These are phyloP conservation scores for Ceramica pisi DNA, from an alignment of 2,888 invertebrate species.

Conservation along the genomic window DNA sequence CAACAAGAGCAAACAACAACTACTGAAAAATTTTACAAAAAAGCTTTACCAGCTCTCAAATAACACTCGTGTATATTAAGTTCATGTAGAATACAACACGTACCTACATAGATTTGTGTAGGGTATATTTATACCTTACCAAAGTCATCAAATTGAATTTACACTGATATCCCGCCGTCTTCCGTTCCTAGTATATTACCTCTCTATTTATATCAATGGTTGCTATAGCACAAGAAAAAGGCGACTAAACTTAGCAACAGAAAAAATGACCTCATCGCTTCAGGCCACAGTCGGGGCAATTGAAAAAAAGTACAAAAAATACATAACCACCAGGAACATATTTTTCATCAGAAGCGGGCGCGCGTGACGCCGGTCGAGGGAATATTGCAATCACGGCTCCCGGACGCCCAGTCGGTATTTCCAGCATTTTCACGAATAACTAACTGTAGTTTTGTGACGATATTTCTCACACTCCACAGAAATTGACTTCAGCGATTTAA, in stretches of 20 bases:
- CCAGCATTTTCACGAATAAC: constrained; percentile 69
- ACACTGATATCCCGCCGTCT: constrained; percentile 24
- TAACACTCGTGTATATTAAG: not conserved
- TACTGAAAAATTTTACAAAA: not conserved
- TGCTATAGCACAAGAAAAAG: constrained; percentile 14
- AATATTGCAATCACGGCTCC: constrained; percentile 78
- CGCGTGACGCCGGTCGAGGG: constrained; percentile 71
- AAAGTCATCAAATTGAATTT: constrained; percentile 51
- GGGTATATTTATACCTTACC: constrained; percentile 15
- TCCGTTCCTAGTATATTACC: constrained; percentile 14
- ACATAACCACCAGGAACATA: constrained; percentile 71
- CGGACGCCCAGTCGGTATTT: constrained; percentile 64
- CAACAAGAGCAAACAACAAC: not conserved
- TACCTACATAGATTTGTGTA: constrained; percentile 22
- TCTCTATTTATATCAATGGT: constrained; percentile 3
- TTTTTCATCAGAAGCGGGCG: constrained; percentile 78
- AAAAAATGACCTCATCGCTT: constrained; percentile 70
- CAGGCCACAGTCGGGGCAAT: constrained; percentile 63
- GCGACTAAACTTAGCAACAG: constrained; percentile 53
- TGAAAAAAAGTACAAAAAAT: constrained; percentile 63
- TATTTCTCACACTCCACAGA: constrained; percentile 27
- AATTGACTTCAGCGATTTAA: constrained; percentile 46
- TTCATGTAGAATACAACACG: not conserved
- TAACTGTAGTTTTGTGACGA: constrained; percentile 60
- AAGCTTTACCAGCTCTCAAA: not conserved